Evolutionary conservation across 2,113 vertebrate species (phyloP).

Genomic region (Perca flavescens): DNA sequence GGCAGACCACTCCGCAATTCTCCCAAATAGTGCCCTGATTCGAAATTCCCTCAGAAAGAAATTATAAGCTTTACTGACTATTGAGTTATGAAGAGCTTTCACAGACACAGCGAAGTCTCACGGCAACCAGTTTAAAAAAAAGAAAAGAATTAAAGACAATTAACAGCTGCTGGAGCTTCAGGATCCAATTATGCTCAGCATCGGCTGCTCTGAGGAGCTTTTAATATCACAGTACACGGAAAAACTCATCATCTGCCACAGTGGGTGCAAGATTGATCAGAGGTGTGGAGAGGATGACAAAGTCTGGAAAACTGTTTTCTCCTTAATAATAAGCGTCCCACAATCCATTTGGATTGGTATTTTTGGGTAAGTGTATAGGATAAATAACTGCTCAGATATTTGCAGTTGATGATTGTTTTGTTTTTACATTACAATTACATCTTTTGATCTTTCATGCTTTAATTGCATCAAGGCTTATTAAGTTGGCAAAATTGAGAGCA

Average conservation of each 20-base stretch:
- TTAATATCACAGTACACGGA: conserved; percentile 37
- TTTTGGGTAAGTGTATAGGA: not conserved
- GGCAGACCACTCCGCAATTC: not conserved
- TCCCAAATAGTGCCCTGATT: conserved; percentile 22
- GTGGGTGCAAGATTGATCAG: conserved; percentile 23
- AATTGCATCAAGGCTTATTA: not conserved
- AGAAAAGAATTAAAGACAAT: not conserved
- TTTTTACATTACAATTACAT: not conserved
- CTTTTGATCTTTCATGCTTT: not conserved
- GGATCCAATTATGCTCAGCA: conserved; percentile 46
- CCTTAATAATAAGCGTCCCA: not conserved
- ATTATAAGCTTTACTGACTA: not conserved
- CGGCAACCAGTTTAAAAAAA: not conserved
- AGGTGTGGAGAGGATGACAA: not conserved
- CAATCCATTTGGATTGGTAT: not conserved
- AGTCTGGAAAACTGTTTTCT: not conserved
- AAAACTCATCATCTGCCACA: conserved; percentile 33
- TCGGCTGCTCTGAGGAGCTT: conserved; percentile 29
- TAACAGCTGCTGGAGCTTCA: conserved; percentile 37
- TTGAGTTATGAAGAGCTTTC: conserved; percentile 18
- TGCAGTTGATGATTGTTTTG: not conserved
- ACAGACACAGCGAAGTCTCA: not conserved
- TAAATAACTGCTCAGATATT: not conserved
- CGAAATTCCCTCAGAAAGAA: conserved; percentile 3
- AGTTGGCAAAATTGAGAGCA: not conserved